Percentiles rank a stretch among this genome's conserved stretches.
Conservation (phyloP, 1,140 invertebrate genomes). For the Neoseiulus cucumeris region DNA sequence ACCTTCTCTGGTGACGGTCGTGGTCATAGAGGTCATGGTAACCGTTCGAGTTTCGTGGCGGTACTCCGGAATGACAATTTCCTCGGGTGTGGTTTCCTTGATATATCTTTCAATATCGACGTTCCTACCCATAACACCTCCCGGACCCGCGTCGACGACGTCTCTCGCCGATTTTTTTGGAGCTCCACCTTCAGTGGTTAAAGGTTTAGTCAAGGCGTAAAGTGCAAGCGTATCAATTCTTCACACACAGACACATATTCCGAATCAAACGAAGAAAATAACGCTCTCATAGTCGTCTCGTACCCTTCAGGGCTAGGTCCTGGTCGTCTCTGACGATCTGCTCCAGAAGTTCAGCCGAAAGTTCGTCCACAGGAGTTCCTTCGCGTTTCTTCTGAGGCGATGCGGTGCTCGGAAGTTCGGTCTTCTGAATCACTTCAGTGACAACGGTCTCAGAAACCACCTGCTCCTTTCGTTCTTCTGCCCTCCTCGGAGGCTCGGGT, state of each 20-base stretch:
- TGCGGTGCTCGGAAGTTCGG: neutral
- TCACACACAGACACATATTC: too few species aligned
- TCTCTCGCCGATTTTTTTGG: neutral
- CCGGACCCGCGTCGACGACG: neutral
- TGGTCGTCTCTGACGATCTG: conserved; percentile 6
- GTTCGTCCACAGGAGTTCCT: neutral
- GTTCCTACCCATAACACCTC: conserved; percentile 3
- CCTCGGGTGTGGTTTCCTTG: neutral
- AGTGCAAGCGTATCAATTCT: too few species aligned
- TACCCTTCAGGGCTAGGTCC: conserved; percentile 2
- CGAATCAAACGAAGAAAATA: too few species aligned
- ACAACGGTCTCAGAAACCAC: neutral
- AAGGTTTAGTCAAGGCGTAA: neutral
- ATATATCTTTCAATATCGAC: conserved; percentile 4
- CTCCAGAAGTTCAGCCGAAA: neutral
- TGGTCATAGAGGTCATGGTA: neutral
- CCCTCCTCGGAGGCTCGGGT: neutral
- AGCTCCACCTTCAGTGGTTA: neutral
- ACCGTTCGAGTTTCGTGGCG: conserved; percentile 8
- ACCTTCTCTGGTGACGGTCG: conserved; percentile 9
- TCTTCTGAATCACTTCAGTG: neutral
- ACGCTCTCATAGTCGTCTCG: neutral
- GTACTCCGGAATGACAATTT: conserved; percentile 10
- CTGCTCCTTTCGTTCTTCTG: neutral
- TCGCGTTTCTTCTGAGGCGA: neutral